Conservation (phyloP, 2,797 vertebrate genomes). For the Aphelocoma californica region DNA sequence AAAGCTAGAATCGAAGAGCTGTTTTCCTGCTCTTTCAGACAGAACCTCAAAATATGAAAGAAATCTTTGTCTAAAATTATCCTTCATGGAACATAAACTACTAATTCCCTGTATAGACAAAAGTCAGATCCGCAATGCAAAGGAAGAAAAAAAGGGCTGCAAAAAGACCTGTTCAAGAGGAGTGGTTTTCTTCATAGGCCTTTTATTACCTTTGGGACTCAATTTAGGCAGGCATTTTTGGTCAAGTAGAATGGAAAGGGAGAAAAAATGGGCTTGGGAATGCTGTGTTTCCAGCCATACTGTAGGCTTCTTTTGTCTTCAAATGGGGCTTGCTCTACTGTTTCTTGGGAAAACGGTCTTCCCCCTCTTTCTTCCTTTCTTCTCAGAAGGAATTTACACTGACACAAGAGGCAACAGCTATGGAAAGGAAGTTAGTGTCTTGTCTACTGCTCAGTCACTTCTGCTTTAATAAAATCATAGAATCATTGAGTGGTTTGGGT, state of each 20-base stretch:
- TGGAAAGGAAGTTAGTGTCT: background rate
- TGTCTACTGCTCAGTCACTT: background rate
- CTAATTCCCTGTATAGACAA: background rate
- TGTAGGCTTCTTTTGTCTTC: background rate
- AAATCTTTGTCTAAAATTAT: background rate
- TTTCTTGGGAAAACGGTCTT: background rate
- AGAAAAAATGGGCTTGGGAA: rapidly evolving
- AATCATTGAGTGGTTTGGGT: background rate
- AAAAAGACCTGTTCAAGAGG: background rate
- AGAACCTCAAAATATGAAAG: background rate
- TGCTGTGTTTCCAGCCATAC: background rate
- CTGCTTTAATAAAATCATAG: background rate
- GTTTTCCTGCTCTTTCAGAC: background rate
- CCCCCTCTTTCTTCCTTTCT: background rate
- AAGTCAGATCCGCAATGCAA: background rate
- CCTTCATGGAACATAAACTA: background rate
- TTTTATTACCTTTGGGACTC: background rate
- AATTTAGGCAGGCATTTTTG: background rate
- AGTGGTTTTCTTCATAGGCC: background rate
- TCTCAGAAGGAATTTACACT: background rate
- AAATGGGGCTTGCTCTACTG: background rate
- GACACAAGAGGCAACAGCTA: background rate
- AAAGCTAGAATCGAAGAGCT: background rate
- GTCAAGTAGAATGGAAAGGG: background rate
- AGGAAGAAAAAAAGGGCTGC: background rate